These are phyloP conservation scores for Chaetura pelagica DNA, from an alignment of 2,113 vertebrate species.

Conservation along the genomic window DNA sequence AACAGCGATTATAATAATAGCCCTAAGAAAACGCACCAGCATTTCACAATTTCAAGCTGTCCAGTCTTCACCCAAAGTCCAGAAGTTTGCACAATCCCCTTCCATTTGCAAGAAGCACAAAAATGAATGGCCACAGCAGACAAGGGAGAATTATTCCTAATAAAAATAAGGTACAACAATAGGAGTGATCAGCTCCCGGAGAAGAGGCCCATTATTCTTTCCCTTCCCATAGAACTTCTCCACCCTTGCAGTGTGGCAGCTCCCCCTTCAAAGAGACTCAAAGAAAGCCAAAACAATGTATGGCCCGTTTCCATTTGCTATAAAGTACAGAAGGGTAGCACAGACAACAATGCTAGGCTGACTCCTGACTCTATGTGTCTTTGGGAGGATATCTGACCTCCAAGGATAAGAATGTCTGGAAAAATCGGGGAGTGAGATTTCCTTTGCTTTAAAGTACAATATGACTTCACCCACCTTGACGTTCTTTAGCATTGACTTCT, in stretches of 20 bases:
- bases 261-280: slow-evolving; percentile 31
- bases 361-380: background rate
- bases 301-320: slow-evolving; percentile 16
- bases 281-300: slow-evolving; percentile 24
- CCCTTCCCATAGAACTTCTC: background rate
- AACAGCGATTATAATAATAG: background rate
- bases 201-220: background rate
- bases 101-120: background rate
- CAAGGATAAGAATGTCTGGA: background rate
- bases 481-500: background rate
- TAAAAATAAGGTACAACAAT: background rate
- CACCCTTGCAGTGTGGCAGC: background rate
- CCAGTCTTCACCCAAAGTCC: background rate
- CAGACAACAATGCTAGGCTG: slow-evolving; percentile 5
- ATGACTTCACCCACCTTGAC: background rate
- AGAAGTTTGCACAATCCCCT: background rate
- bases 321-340: background rate
- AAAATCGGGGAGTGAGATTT: slow-evolving; percentile 33
- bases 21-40: background rate
- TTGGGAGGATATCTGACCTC: background rate
- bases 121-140: background rate
- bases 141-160: background rate
- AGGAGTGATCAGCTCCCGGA: background rate
- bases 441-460: background rate
- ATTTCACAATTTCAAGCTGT: background rate